Conservation (phyloP, 2,113 vertebrate species). For the Stomatorhinus ivindoensis region DNA sequence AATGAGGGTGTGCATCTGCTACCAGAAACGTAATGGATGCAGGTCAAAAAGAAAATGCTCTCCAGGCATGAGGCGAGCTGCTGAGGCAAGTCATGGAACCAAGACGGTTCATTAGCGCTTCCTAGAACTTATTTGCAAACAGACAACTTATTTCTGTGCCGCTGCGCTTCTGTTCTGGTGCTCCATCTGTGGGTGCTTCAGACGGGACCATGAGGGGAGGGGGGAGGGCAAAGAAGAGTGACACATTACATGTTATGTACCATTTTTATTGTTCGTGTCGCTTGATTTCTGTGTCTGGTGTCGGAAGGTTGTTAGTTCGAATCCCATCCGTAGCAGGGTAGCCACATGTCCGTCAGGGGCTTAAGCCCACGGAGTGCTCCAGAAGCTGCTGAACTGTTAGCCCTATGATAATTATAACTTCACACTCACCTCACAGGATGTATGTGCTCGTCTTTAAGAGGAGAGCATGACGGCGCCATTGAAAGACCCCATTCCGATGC, state of each 20-base stretch:
- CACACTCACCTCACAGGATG: neutral
- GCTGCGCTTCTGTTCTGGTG: neutral
- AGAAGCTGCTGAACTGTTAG: neutral
- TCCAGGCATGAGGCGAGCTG: neutral
- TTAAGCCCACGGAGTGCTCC: neutral
- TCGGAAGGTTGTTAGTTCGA: neutral
- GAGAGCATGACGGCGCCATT: neutral
- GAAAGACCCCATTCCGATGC: neutral
- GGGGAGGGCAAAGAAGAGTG: neutral
- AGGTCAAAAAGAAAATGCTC: neutral
- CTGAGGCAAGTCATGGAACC: neutral
- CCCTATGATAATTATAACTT: neutral
- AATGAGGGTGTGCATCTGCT: neutral
- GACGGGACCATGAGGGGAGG: neutral
- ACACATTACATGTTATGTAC: neutral
- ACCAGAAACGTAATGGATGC: neutral
- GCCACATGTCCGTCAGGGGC: neutral
- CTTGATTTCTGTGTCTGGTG: neutral
- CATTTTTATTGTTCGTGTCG: neutral
- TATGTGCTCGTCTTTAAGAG: neutral
- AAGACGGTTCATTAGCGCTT: neutral
- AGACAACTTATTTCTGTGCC: neutral
- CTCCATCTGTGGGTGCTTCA: neutral
- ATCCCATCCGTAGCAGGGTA: neutral
- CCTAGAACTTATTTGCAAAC: neutral